Base-by-base conservation (phyloP, 2,797 vertebrate species). In the Morus bassanus region DNA sequence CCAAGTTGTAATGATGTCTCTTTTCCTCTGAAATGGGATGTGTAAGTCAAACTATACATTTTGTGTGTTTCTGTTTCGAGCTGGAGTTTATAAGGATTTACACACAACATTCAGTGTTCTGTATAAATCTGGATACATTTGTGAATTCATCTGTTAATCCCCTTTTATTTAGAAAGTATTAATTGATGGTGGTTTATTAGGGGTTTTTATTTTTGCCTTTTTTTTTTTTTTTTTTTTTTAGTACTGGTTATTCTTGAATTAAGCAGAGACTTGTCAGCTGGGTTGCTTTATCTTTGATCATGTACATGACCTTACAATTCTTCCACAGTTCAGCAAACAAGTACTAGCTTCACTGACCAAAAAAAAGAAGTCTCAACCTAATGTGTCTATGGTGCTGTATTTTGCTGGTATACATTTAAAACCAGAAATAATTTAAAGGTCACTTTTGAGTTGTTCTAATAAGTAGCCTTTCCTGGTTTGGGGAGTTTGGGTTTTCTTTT, bases 261-360 rank as follows among this genome's bases (percentile, higher is more conserved):
- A 96, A 98, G 97, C 97, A 93, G 97, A 98, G 98, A 98, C 96
- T 97, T 88, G 64, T 98, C 97, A 89, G 92, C 96, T 97, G 92
- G 72, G 97, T 98, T 97, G 97, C 97, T 98, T 97, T 97, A 96
- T 97, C 97, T 90, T 96, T 97, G 95, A 96, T 96, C 85, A 72
- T 88, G 85, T 77, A 95, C 86, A 86, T 96, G 92, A 97, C 96
- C 92, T 93, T 97, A 77, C 54, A 88, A 95, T 97, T 97, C 95
- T 98, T 98, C 97, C 96, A 97, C 97, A 96, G 96, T 97, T 98
- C 97, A 96, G 92, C 97, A 97, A 97, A 97, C 96, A 97, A 98
- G 96, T 98, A 97, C 97, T 97, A 97, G 97, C 96, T 97, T 98
- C 97, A 96, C 97, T 97, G 96, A 98, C 98, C 97, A 98, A 96